Evolutionary conservation across 2,797 vertebrate species (phyloP).

Genomic region (Miichthys miiuy): DNA sequence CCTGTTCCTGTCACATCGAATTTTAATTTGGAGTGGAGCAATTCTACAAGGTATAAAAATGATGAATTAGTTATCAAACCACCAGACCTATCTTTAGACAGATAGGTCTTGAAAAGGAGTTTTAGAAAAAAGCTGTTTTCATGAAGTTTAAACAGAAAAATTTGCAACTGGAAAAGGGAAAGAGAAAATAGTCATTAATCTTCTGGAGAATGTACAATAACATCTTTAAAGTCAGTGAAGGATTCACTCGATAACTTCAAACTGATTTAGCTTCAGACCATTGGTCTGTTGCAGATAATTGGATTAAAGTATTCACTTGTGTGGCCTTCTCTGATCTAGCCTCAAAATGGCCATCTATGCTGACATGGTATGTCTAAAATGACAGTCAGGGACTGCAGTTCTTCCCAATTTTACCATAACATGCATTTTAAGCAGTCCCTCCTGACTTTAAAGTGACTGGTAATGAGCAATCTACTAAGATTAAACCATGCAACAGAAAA

Average conservation of each 20-base stretch:
- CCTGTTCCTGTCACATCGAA: constrained; percentile 71
- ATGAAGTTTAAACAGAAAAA: constrained; percentile 29
- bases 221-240: constrained; percentile 49
- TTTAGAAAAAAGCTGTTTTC: constrained; percentile 26
- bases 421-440: constrained; percentile 31
- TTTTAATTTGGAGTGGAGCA: constrained; percentile 63
- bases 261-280: constrained; percentile 58
- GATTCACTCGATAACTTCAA: constrained; percentile 49
- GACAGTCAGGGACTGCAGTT: constrained; percentile 23
- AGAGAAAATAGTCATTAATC: not conserved
- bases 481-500: constrained; percentile 18
- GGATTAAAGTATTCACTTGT: constrained; percentile 70
- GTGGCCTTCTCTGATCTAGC: constrained; percentile 75
- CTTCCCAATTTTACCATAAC: constrained; percentile 31
- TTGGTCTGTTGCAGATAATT: constrained; percentile 63
- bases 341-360: constrained; percentile 39
- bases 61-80: constrained; percentile 76
- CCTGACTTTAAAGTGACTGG: constrained; percentile 23
- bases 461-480: constrained; percentile 37
- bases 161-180: not conserved
- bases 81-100: constrained; percentile 65
- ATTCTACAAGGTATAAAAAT: constrained; percentile 63
- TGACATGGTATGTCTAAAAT: constrained; percentile 48
- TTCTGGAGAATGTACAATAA: constrained; percentile 34
- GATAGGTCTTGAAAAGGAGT: constrained; percentile 38